These are phyloP conservation scores for Physella acuta DNA, from an alignment of 1,140 invertebrate species.

Conservation along the genomic window DNA sequence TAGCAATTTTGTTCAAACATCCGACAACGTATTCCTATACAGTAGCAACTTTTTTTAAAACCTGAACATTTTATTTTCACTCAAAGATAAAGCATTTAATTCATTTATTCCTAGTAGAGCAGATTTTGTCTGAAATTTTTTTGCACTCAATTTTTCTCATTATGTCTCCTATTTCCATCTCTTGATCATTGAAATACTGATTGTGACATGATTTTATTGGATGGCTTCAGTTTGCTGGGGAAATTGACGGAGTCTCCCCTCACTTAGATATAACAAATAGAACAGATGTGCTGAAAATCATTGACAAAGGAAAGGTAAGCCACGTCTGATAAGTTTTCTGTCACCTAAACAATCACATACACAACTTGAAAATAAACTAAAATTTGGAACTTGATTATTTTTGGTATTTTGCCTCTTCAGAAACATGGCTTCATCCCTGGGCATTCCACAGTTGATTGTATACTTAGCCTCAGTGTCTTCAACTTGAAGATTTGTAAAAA, in stretches of 20 bases:
- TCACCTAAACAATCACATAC: background rate
- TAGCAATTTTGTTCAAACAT: too few species aligned
- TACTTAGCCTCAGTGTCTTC: slow-evolving; percentile 50
- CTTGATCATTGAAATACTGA: too few species aligned
- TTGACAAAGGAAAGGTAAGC: slow-evolving; percentile 56
- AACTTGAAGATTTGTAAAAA: slow-evolving; percentile 49
- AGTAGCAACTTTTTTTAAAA: too few species aligned
- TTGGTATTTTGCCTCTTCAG: slow-evolving; percentile 32
- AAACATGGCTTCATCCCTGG: slow-evolving; percentile 48
- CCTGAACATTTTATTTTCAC: too few species aligned
- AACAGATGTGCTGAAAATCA: slow-evolving; percentile 54
- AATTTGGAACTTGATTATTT: background rate
- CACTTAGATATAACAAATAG: slow-evolving; percentile 55
- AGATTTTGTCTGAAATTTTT: too few species aligned
- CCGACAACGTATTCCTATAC: too few species aligned
- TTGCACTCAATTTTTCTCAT: too few species aligned
- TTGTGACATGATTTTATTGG: too few species aligned
- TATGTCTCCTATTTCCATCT: too few species aligned
- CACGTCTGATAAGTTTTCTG: background rate
- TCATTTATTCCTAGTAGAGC: too few species aligned
- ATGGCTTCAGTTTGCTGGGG: slow-evolving; percentile 56
- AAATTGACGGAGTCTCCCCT: slow-evolving; percentile 50
- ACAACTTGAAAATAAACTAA: background rate
- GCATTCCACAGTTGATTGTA: slow-evolving; percentile 37
- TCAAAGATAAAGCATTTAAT: too few species aligned